Evolutionary conservation across 2,888 invertebrate genomes (phyloP).

Genomic region (Phalera bucephala): DNA sequence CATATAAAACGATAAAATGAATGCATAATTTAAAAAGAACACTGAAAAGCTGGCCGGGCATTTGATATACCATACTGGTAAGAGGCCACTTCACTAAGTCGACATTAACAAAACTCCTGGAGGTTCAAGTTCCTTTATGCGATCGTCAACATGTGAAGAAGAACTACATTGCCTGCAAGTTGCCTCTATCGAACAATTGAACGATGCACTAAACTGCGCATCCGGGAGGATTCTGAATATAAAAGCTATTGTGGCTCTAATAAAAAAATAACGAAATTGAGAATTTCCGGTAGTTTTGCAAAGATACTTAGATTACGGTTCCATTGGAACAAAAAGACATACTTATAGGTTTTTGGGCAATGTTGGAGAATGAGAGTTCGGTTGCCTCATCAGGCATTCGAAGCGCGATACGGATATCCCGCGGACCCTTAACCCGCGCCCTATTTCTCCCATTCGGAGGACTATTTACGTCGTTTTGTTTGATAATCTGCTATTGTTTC

Average conservation of each 20-base stretch:
- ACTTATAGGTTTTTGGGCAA: conserved; percentile 21
- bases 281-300: too few relatives aligned
- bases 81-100: conserved; percentile 44
- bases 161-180: conserved; percentile 46
- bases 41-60: conserved; percentile 21
- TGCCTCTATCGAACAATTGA: conserved; percentile 50
- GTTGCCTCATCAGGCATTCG: conserved; percentile 75
- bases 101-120: conserved; percentile 49
- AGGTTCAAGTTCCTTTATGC: conserved; percentile 48
- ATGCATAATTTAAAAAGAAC: conserved; percentile 12
- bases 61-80: conserved; percentile 34
- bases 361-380: conserved; percentile 42
- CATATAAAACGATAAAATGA: too few relatives aligned
- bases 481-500: conserved; percentile 82
- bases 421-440: conserved; percentile 75
- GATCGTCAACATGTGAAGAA: conserved; percentile 43
- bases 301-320: too few relatives aligned
- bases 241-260: too few relatives aligned
- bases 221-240: too few relatives aligned
- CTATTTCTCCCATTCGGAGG: conserved; percentile 69
- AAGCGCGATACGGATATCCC: conserved; percentile 70
- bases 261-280: too few relatives aligned
- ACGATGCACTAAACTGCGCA: conserved; percentile 21
- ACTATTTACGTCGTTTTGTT: conserved; percentile 81
- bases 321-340: neutral